Evolutionary conservation across 2,888 invertebrate genomes (phyloP).

Genomic region (Tetrapedia diversipes): DNA sequence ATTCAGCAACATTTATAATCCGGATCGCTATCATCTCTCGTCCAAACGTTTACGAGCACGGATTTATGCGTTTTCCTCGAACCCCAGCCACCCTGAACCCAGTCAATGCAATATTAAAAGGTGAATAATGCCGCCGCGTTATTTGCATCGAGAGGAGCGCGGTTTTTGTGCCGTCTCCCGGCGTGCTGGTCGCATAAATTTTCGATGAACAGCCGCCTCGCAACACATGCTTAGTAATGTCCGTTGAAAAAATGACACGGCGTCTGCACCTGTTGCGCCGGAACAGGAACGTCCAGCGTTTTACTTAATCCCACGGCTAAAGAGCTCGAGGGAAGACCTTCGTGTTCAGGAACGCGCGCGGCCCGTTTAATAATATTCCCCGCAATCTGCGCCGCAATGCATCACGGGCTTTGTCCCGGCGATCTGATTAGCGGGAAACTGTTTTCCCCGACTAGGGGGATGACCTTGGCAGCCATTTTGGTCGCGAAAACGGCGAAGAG

Average conservation of each 20-base stretch:
- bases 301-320: slow-evolving; percentile 70
- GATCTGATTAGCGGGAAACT: slow-evolving; percentile 52
- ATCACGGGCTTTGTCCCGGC: slow-evolving; percentile 44
- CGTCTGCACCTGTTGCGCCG: slow-evolving; percentile 75
- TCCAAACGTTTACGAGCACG: too few species aligned
- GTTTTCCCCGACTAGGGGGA: too few species aligned
- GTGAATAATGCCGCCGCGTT: slow-evolving; percentile 32
- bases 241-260: slow-evolving; percentile 73
- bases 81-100: background rate
- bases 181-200: slow-evolving; percentile 54
- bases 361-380: slow-evolving; percentile 65
- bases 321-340: slow-evolving; percentile 65
- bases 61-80: slow-evolving; percentile 15
- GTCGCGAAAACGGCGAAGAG: too few species aligned
- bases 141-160: slow-evolving; percentile 24
- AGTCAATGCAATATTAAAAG: slow-evolving; percentile 45
- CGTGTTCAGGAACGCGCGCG: slow-evolving; percentile 63
- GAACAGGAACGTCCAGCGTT: slow-evolving; percentile 71
- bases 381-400: slow-evolving; percentile 51
- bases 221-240: slow-evolving; percentile 63
- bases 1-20: too few species aligned
- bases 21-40: too few species aligned
- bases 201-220: slow-evolving; percentile 53
- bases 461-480: too few species aligned
- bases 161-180: slow-evolving; percentile 12